These are phyloP conservation scores for Bombus superbus DNA, from an alignment of 1,140 invertebrate genomes.

Conservation along the genomic window DNA sequence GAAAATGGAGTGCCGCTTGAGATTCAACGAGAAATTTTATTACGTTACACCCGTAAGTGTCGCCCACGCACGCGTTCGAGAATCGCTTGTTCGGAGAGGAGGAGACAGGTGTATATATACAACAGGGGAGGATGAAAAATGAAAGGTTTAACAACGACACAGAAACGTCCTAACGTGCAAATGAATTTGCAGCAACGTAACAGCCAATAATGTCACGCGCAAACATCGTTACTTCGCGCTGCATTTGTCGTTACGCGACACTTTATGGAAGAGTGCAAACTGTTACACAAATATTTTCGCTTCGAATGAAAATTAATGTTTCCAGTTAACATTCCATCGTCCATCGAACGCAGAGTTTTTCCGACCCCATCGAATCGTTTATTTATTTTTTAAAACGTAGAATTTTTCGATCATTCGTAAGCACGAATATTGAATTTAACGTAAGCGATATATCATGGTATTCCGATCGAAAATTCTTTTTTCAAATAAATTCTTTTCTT, in stretches of 20 bases:
- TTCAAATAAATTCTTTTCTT: neutral
- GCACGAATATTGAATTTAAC: conserved; percentile 5
- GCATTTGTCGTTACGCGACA: conserved; percentile 41
- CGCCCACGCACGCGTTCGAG: neutral
- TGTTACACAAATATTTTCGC: conserved; percentile 38
- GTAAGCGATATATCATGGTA: neutral
- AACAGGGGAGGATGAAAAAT: conserved; percentile 34
- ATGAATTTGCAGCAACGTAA: conserved; percentile 44
- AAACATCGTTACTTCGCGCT: conserved; percentile 46
- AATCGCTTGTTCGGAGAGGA: neutral
- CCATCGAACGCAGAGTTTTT: neutral
- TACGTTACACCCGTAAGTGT: conserved; percentile 37
- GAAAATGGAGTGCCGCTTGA: conserved; percentile 63
- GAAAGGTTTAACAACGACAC: conserved; percentile 35
- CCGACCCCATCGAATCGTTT: neutral
- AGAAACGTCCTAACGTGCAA: conserved; percentile 47
- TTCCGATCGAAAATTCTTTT: neutral
- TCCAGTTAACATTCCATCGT: neutral
- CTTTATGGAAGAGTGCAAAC: conserved; percentile 11
- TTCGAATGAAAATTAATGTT: conserved; percentile 49
- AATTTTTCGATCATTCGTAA: neutral
- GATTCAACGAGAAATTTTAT: conserved; percentile 65
- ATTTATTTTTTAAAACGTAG: neutral
- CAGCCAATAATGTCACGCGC: conserved; percentile 33
- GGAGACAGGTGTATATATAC: neutral